Evolutionary conservation across 2,113 vertebrate species (phyloP).

Genomic region (Narcine bancroftii): DNA sequence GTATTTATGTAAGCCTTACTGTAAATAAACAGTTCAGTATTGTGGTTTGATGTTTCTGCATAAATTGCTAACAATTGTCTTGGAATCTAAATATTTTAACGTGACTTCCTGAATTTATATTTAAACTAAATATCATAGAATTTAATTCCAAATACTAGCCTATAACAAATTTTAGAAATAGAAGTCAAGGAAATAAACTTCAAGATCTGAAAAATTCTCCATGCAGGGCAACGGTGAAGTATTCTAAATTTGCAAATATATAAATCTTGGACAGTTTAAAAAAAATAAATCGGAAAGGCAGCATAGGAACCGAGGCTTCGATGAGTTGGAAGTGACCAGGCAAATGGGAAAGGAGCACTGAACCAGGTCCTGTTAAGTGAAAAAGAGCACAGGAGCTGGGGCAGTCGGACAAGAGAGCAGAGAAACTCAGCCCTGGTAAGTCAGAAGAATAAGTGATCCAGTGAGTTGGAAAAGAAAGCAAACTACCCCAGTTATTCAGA

Average conservation of each 20-base stretch:
- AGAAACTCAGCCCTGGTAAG: no score
- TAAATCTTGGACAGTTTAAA: neutral
- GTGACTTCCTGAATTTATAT: neutral
- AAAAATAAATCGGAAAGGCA: no score
- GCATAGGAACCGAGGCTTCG: no score
- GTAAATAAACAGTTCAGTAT: slow-evolving; percentile 36
- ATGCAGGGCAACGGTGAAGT: neutral
- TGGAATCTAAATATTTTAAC: neutral
- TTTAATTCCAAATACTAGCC: neutral
- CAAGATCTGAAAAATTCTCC: neutral
- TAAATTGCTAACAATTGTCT: slow-evolving; percentile 5
- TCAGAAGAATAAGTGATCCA: no score
- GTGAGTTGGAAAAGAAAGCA: no score
- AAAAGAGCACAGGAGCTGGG: no score
- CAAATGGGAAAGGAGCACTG: no score
- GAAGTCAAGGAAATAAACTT: neutral
- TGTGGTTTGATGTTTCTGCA: neutral
- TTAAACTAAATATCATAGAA: neutral
- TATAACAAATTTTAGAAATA: no score
- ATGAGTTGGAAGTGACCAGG: no score
- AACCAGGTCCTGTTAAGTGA: no score
- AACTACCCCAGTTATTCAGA: no score
- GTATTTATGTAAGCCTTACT: slow-evolving; percentile 16
- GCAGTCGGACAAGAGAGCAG: no score
- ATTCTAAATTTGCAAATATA: neutral